These are phyloP conservation scores for Macquaria australasica DNA, from an alignment of 2,113 vertebrate species.

Conservation along the genomic window DNA sequence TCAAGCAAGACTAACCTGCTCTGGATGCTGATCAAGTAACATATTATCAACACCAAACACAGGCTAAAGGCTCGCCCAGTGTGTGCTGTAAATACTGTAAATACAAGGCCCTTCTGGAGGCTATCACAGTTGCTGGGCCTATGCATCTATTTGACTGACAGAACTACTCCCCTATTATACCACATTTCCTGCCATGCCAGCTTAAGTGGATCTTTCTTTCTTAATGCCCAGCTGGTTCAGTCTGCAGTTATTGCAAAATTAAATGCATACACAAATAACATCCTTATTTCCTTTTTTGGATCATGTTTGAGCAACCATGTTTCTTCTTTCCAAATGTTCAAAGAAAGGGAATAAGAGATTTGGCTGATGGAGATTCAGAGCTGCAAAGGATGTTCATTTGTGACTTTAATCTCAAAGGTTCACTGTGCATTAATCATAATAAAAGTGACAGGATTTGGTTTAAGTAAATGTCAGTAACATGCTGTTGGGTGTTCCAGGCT, in stretches of 20 bases:
- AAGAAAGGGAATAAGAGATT: neutral
- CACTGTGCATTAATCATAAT: slow-evolving; percentile 7
- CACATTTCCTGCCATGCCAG: slow-evolving; percentile 7
- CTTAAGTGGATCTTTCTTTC: neutral
- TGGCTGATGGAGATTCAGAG: neutral
- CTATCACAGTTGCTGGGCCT: slow-evolving; percentile 1
- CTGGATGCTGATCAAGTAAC: slow-evolving; percentile 29
- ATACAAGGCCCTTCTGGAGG: slow-evolving; percentile 7
- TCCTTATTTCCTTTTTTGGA: neutral
- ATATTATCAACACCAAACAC: slow-evolving; percentile 35
- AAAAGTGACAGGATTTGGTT: slow-evolving; percentile 23
- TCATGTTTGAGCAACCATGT: neutral
- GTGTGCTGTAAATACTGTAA: slow-evolving; percentile 41
- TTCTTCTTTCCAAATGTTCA: neutral
- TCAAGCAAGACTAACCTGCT: slow-evolving; percentile 55
- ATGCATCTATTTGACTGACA: slow-evolving; percentile 12
- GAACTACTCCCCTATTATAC: neutral
- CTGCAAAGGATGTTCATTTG: neutral
- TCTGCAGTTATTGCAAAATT: neutral
- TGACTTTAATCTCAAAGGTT: slow-evolving; percentile 11
- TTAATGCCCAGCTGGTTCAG: neutral
- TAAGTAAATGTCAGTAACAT: slow-evolving; percentile 51
- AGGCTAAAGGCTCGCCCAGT: slow-evolving; percentile 13
- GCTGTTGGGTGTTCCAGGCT: slow-evolving; percentile 58
- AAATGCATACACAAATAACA: neutral